These are phyloP conservation scores for Meloidogyne floridensis DNA, from an alignment of 1,140 invertebrate genomes.

Conservation along the genomic window DNA sequence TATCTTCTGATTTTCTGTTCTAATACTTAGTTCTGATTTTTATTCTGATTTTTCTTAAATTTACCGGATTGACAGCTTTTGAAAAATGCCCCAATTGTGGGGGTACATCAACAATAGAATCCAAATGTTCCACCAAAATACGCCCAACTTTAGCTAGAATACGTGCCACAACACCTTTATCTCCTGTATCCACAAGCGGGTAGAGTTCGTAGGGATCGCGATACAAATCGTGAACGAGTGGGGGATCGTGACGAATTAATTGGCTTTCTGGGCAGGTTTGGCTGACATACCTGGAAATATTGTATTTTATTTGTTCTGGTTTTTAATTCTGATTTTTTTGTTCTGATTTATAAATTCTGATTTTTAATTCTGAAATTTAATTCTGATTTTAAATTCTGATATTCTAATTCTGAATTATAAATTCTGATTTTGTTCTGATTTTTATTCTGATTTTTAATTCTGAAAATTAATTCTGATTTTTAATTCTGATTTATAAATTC, in stretches of 20 bases:
- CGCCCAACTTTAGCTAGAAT: slow-evolving; percentile 23
- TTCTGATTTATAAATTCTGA: too few relatives aligned
- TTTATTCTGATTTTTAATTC: too few relatives aligned
- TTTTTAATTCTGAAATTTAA: too few relatives aligned
- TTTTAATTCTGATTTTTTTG: neutral
- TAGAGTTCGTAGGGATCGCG: slow-evolving; percentile 60
- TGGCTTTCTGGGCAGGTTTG: slow-evolving; percentile 63
- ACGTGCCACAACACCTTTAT: slow-evolving; percentile 3
- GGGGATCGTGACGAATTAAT: slow-evolving; percentile 55
- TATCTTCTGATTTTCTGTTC: neutral
- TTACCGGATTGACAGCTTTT: slow-evolving; percentile 27
- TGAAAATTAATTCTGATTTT: too few relatives aligned
- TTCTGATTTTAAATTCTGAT: too few relatives aligned
- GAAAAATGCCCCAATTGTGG: slow-evolving; percentile 42
- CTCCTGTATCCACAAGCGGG: slow-evolving; percentile 36
- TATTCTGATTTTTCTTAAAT: neutral
- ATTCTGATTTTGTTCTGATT: too few relatives aligned
- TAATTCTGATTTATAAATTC: too few relatives aligned
- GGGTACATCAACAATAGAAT: slow-evolving; percentile 39
- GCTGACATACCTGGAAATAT: slow-evolving; percentile 63
- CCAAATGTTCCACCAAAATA: slow-evolving; percentile 36
- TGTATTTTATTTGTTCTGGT: neutral
- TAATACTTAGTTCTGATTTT: neutral
- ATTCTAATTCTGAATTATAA: too few relatives aligned
- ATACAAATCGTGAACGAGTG: slow-evolving; percentile 58